Base-by-base conservation (phyloP, 2,797 vertebrate species). In the Helarctos malayanus region DNA sequence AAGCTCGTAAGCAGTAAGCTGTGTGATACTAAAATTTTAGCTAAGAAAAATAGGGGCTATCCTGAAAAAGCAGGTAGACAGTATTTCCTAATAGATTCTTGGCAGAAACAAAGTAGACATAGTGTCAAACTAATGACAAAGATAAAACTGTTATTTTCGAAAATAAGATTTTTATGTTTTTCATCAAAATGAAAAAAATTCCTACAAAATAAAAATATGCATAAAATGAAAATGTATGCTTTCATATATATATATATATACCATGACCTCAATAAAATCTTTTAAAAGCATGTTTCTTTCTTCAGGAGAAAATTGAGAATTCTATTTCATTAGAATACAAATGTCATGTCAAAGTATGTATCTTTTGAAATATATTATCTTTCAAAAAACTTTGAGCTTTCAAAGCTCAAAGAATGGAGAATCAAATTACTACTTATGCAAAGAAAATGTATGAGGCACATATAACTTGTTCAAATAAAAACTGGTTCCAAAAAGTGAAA, bases 271-370 rank as follows among this genome's bases (percentile, higher is more conserved):
- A 93, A 52, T 16, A 56, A 14, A 89, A 94, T 92, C 38, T 41
- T 89, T 95, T 88, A 84, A 79, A 93, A 78, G 7, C 86, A 76
- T 57, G 15, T 85, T 87, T 87, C 45, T 89, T 87, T 87, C 35
- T 91, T 89, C 71, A 82, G 38, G 47, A 92, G 18, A 97, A 95
- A 84, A 52, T 71, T 92, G 35, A 91, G 38, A 82, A 56, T 94
- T 85, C n/a, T 89, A 68, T 52, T 91, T 85, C 63, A 91, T 25
- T 85, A 8, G 23, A 89, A 84, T 79, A 88, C 29, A 92, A 92
- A 89, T 56, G n/a, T 19, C 32, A 93, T 65, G 32, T 65, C 15
- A 16, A n/a, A 57, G 21, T 38, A 87, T 25, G 47, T 52, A 88
- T 18, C 56, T 91, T 78, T 86, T 93, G 52, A 87, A 92, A 96